Evolutionary conservation across 2,113 vertebrate genomes (phyloP).

Genomic region (Sterna hirundo): DNA sequence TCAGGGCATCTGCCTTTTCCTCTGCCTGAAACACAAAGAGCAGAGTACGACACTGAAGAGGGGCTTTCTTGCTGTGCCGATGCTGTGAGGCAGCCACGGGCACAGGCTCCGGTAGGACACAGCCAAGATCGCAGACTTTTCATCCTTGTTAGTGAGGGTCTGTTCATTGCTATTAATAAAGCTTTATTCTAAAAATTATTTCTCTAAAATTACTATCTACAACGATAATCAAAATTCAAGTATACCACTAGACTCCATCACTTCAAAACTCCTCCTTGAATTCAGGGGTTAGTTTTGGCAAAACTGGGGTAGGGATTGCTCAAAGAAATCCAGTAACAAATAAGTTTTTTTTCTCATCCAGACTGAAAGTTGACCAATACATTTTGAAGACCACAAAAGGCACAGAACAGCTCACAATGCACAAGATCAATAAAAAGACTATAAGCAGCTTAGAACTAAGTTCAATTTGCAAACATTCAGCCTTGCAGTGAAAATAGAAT

Average conservation of each 20-base stretch:
- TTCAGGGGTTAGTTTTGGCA: background rate
- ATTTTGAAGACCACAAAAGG: background rate
- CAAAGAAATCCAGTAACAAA: background rate
- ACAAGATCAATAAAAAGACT: background rate
- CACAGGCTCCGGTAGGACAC: background rate
- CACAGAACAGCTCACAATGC: background rate
- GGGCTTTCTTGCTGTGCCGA: background rate
- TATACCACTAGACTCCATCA: background rate
- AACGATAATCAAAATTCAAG: background rate
- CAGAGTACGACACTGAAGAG: background rate
- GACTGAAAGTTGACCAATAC: background rate
- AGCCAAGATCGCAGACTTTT: background rate
- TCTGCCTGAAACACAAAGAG: slow-evolving; percentile 82
- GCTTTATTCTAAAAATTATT: background rate
- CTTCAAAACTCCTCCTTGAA: background rate
- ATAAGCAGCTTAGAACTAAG: background rate
- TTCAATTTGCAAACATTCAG: background rate
- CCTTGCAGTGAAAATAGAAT: background rate
- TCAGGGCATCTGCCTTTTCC: slow-evolving; percentile 95
- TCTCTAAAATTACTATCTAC: background rate
- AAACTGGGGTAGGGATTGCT: background rate
- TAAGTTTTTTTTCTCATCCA: background rate
- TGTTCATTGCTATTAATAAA: background rate
- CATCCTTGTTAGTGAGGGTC: background rate
- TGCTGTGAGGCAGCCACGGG: background rate